phyloP scores from a whole-genome alignment of 2,113 vertebrate species.

The Lamprologus speciosus region DNA sequence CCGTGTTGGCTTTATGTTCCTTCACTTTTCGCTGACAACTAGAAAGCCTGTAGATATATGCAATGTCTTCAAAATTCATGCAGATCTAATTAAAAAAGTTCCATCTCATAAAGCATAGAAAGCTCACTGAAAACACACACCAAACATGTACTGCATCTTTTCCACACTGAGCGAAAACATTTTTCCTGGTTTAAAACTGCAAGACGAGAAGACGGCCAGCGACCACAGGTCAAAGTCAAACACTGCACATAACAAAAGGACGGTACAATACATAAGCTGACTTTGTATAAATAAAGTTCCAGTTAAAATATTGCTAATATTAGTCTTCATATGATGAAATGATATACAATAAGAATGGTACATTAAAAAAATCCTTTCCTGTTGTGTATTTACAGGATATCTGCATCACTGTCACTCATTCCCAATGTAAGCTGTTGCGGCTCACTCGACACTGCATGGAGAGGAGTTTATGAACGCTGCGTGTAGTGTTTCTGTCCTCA shows the following conservation, averaged over 20 bases:
- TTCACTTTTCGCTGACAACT: neutral
- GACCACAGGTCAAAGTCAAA: neutral
- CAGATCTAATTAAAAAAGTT: neutral
- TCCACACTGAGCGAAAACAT: neutral
- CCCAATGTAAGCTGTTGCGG: neutral
- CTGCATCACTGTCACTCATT: neutral
- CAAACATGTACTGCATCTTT: neutral
- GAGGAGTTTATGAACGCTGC: neutral
- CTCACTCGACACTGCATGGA: neutral
- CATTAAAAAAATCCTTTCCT: constrained; percentile 7
- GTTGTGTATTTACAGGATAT: constrained; percentile 14
- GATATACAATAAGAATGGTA: constrained; percentile 48
- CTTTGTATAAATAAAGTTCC: constrained; percentile 58
- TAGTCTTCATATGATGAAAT: constrained; percentile 13
- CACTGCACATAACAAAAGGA: neutral
- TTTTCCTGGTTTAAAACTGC: neutral
- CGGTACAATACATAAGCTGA: constrained; percentile 56
- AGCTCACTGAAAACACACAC: neutral
- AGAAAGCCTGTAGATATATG: neutral
- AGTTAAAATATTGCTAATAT: constrained; percentile 56
- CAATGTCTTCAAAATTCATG: neutral
- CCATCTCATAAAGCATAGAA: neutral
- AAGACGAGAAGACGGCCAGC: neutral
- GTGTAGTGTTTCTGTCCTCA: neutral
- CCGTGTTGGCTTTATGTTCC: neutral